These are phyloP conservation scores for Tragelaphus imberbis DNA, from an alignment of 2,113 vertebrate species.

Conservation along the genomic window DNA sequence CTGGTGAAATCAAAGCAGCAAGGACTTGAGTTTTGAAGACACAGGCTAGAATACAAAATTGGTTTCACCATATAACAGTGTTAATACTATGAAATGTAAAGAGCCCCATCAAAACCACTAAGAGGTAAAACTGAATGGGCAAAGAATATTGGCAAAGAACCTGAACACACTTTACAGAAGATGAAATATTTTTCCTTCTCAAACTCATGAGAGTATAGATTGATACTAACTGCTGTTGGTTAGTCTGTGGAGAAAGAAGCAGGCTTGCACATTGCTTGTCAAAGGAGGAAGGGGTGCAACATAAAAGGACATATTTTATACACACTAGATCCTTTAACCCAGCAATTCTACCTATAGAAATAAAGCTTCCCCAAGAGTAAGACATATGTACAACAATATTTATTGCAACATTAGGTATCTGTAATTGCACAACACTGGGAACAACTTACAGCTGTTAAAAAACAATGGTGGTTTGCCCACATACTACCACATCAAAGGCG, in stretches of 20 bases:
- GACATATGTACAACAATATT: background rate
- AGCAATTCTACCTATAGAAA: background rate
- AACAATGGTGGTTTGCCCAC: background rate
- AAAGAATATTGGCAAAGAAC: background rate
- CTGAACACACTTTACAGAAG: background rate
- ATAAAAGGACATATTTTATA: background rate
- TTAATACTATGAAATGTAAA: background rate
- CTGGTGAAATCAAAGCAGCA: background rate
- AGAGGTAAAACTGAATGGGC: background rate
- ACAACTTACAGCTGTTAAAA: background rate
- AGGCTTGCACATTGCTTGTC: background rate
- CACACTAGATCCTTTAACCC: background rate
- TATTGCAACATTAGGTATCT: background rate
- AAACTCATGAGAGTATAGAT: background rate
- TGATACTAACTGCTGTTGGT: background rate
- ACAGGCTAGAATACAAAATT: constrained; percentile 1
- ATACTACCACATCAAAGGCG: background rate
- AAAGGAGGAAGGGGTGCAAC: background rate
- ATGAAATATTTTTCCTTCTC: background rate
- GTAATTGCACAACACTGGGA: background rate
- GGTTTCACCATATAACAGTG: background rate
- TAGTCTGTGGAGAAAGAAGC: background rate
- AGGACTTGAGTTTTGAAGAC: background rate
- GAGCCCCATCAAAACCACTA: background rate
- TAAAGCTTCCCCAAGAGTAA: background rate